Evolutionary conservation across 92 coral and sea anemone genomes (phyloP).

Genomic region (Pocillopora meandrina): DNA sequence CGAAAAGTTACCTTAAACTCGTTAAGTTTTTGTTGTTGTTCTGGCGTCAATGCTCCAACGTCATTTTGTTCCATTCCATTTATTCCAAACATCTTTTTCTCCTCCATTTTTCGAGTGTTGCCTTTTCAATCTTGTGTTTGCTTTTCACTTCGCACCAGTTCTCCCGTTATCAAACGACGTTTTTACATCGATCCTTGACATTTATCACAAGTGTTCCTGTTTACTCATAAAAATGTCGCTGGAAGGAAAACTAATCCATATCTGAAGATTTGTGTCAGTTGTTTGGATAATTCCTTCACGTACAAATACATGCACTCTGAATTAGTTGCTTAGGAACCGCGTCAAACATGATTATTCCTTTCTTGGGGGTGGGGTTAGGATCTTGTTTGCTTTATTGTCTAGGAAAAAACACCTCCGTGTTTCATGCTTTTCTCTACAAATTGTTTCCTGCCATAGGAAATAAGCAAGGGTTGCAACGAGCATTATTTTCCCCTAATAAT

Average conservation of each 20-base stretch:
- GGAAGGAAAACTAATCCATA: not conserved
- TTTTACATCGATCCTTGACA: not conserved
- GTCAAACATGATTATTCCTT: conserved; percentile 31
- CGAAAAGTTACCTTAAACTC: conserved; percentile 65
- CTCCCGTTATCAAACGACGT: not conserved
- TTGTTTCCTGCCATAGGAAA: too few species aligned
- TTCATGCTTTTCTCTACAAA: not conserved
- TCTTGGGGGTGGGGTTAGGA: conserved; percentile 7
- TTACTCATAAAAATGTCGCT: not conserved
- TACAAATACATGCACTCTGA: not conserved
- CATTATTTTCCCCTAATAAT: too few species aligned
- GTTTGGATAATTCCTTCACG: conserved; percentile 23
- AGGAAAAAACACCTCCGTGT: not conserved
- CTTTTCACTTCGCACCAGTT: not conserved
- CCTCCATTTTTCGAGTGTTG: conserved; percentile 39
- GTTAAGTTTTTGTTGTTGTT: conserved; percentile 68
- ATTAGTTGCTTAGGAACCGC: conserved; percentile 57
- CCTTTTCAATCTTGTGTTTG: not conserved
- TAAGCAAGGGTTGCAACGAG: too few species aligned
- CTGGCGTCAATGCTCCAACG: conserved; percentile 67
- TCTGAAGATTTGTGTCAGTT: not conserved
- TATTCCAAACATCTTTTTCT: conserved; percentile 65
- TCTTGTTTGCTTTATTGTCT: not conserved
- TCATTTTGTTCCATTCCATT: conserved; percentile 74
- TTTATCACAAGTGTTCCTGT: too few species aligned